A percentile compares a stretch with the other conserved stretches of the same genome.
These are phyloP conservation scores for Delphinus delphis DNA, from an alignment of 2,113 vertebrate species.

Conservation along the genomic window DNA sequence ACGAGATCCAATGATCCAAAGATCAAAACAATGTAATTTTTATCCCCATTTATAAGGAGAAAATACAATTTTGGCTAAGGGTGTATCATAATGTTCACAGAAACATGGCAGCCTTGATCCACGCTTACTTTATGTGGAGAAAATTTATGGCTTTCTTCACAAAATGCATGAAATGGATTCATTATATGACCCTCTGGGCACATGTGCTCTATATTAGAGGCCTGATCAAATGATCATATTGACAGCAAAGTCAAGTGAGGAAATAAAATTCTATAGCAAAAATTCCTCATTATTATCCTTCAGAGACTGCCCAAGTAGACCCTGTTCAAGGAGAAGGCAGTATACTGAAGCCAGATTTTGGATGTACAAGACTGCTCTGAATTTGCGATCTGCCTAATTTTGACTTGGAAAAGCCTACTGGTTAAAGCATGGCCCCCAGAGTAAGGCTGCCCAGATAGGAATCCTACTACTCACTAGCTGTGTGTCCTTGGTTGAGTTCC, in stretches of 20 bases:
- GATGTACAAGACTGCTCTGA: not conserved
- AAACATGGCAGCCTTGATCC: constrained; percentile 39
- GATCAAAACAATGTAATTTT: constrained; percentile 63
- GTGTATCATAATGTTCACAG: not conserved
- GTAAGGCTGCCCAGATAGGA: not conserved
- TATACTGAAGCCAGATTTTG: not conserved
- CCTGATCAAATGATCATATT: constrained; percentile 43
- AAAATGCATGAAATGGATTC: constrained; percentile 58
- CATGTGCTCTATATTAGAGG: constrained; percentile 37
- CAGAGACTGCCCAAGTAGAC: not conserved
- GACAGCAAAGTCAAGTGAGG: constrained; percentile 32
- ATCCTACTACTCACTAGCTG: not conserved
- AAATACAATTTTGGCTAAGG: constrained; percentile 48
- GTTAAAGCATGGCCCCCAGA: not conserved
- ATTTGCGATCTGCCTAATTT: not conserved
- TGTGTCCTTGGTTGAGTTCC: not conserved
- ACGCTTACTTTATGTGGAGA: constrained; percentile 24
- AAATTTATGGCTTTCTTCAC: constrained; percentile 50
- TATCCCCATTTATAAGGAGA: constrained; percentile 37
- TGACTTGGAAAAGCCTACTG: constrained; percentile 7
- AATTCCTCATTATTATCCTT: not conserved
- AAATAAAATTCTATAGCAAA: constrained; percentile 40
- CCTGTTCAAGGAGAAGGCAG: not conserved
- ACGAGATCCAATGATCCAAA: constrained; percentile 24
- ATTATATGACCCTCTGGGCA: constrained; percentile 39